Percentiles rank a stretch among this genome's conserved stretches.
phyloP scores from a whole-genome alignment of 2,888 invertebrate species.

The Alcis repandata region DNA sequence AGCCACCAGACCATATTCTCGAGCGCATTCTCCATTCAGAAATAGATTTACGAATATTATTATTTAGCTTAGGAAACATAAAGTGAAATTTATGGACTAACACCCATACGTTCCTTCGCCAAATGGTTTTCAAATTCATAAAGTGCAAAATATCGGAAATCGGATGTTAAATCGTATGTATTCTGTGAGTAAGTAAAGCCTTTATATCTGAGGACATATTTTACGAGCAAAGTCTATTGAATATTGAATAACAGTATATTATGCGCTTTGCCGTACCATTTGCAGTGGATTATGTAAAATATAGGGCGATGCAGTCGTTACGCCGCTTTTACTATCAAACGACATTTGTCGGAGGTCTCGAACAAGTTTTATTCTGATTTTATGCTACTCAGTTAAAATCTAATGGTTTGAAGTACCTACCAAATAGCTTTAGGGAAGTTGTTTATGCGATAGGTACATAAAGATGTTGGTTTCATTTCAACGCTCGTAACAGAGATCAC shows the following conservation, averaged over 20 bases:
- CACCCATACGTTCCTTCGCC: not conserved
- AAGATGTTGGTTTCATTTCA: too few relatives aligned
- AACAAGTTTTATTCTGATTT: conserved; percentile 14
- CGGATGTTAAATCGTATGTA: conserved; percentile 15
- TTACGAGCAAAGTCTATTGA: conserved; percentile 46
- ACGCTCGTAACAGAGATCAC: too few relatives aligned
- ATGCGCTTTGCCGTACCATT: conserved; percentile 54
- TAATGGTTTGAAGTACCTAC: not conserved
- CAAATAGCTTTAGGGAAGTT: too few relatives aligned
- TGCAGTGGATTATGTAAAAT: conserved; percentile 55
- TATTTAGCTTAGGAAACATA: too few relatives aligned
- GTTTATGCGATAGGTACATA: too few relatives aligned
- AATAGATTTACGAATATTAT: too few relatives aligned
- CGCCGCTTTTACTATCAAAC: conserved; percentile 29
- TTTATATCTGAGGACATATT: conserved; percentile 39
- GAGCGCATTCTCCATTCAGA: too few relatives aligned
- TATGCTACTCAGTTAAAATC: conserved; percentile 3
- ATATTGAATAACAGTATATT: conserved; percentile 55
- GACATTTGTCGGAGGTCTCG: conserved; percentile 29
- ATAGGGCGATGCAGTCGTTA: conserved; percentile 45
- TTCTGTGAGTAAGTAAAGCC: conserved; percentile 20
- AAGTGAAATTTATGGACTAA: not conserved
- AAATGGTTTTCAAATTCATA: conserved; percentile 5
- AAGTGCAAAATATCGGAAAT: conserved; percentile 17
- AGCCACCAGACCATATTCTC: too few relatives aligned